Evolutionary conservation across 2,113 vertebrate species (phyloP), one percentile per base, ranked within the genome.

Genomic region (Syngnathus typhle): DNA sequence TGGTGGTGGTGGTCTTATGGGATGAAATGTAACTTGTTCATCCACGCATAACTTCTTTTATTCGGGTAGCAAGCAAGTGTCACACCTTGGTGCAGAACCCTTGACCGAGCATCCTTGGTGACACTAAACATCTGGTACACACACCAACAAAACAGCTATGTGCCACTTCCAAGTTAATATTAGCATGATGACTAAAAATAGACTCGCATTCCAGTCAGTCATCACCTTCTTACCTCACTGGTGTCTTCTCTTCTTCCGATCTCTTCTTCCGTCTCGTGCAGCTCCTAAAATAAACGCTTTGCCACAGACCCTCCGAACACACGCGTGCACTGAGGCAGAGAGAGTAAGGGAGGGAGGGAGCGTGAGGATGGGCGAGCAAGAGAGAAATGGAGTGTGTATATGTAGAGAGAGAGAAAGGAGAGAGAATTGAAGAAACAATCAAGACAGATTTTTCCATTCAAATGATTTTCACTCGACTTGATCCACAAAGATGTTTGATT

Each of bases 171-270:
- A 38, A 59, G 56, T 59, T 59, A 16, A 36, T 41, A 41, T 41
- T 61, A 46, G 12, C 39, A 44, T 11, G n/a, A 43, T 16, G 60
- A 44, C 15, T 44, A 13, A 43, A 39, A 44, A 23, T 27, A 41
- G 19, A 61, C 41, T 41, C 11, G 3, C 41, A 13, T 62, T 10
- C 10, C 36, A 10, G 58, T 39, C 16, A 32, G 19, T 38, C 19
- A 7, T 54, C 69, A 37, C 27, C 21, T 39, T 63, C 80, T 76
- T 74, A 83, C 87, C 87, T 87, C 55, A 11, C 70, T 69, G 10
- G 66, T 55, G 61, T 72, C 56, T 60, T 60, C 74, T 73, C 37
- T 66, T 58, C 55, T 18, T 56, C 6, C 15, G 32, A 27, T 32
- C 5, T 32, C 12, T 13, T 32, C 7, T 27, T 36, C 27, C 2